Evolutionary conservation across 2,888 invertebrate species (phyloP), one percentile per base, ranked within the genome.

Genomic region (Sturmia bella): DNA sequence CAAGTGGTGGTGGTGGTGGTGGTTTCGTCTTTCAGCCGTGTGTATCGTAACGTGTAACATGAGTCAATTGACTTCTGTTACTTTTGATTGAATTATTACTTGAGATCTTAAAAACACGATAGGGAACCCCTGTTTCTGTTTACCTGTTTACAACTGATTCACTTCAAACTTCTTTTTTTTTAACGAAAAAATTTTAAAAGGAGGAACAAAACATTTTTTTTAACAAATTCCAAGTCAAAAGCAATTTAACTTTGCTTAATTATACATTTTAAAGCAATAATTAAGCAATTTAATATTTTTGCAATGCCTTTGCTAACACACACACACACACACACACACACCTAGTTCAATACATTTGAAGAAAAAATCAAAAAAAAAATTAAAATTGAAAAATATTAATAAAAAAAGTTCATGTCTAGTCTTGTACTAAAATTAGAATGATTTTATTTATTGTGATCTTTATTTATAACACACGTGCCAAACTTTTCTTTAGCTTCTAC

Each of bases 21-120:
- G 45, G 56, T 68, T 73, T 75, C 54, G 57, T 72, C 43, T 72
- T 66, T 45, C 48, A 43, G 21, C 70, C 66, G 61, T n/a, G n/a
- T n/a, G n/a, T n/a, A n/a, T 37, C 32, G 61, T 77, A 69, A 56
- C 77, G 73, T 73, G 85, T 82, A 85, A 85, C 84, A 77, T 84
- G 73, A 85, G 84, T 72, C 83, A 82, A 83, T 82, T 85, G 85
- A 84, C 85, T 85, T 84, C 85, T 85, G 84, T 76, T 84, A 78
- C 80, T 72, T 69, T 80, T 84, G 84, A 85, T 85, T 85, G 85
- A 85, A 85, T 85, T 85, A 85, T 85, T 85, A 85, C 79, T 70
- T 39, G 27, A 79, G 84, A 85, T 85, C 76, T 63, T 63, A 61
- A 48, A 52, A 52, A 57, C 64, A 45, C 73, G 85, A 84, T 83